Conservation (phyloP, 1,140 invertebrate species). For the Drosophila funebris region DNA sequence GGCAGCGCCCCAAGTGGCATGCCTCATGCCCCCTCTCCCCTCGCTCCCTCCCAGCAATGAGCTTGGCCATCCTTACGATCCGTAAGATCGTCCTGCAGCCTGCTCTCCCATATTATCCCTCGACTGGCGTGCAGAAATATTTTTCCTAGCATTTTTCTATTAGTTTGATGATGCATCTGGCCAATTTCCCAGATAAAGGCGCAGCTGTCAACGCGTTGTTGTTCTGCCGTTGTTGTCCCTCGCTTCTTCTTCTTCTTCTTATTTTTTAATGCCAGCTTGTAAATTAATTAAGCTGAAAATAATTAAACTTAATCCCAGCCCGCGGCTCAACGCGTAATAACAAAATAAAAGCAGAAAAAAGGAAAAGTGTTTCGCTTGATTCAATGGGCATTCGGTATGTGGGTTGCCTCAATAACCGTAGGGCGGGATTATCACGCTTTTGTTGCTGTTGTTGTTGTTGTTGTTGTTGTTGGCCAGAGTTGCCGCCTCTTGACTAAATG, state of each 20-base stretch:
- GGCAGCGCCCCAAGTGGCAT: conserved; percentile 37
- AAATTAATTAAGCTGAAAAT: conserved; percentile 80
- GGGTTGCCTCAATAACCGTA: conserved; percentile 73
- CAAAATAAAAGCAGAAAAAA: conserved; percentile 13
- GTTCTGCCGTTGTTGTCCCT: conserved; percentile 16
- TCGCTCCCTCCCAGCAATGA: neutral
- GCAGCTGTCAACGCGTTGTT: conserved; percentile 56
- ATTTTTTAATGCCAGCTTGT: conserved; percentile 54
- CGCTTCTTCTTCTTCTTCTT: conserved; percentile 3
- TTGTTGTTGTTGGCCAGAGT: neutral
- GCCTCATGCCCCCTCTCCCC: neutral
- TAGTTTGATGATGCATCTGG: conserved; percentile 33
- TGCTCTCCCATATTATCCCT: neutral
- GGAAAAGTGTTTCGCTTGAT: conserved; percentile 38
- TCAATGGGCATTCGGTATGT: conserved; percentile 43
- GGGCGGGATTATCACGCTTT: conserved; percentile 71
- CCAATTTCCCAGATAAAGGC: conserved; percentile 53
- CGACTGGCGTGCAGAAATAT: conserved; percentile 35
- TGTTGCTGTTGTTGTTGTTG: no score
- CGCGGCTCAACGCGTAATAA: neutral
- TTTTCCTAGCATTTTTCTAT: conserved; percentile 52
- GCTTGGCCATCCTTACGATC: neutral
- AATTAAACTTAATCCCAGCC: conserved; percentile 73
- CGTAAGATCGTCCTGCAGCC: neutral
- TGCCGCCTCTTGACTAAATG: neutral